A percentile compares a stretch with the other conserved stretches of the same genome.
phyloP scores from a whole-genome alignment of 2,113 vertebrate genomes.

The Setophaga coronata region DNA sequence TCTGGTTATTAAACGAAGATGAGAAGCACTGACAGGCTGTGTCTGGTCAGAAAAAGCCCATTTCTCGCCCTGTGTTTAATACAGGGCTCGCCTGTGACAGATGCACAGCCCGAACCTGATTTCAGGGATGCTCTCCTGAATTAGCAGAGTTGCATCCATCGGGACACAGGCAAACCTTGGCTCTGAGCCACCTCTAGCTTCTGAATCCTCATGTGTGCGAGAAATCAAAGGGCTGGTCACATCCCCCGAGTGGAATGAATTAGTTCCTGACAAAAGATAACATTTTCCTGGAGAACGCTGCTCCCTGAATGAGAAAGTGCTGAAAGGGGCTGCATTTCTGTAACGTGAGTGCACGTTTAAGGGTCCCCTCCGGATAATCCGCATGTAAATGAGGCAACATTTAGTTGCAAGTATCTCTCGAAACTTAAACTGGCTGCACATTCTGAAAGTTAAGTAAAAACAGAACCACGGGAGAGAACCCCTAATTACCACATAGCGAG shows the following conservation, averaged over 20 bases:
- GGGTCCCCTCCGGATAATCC: slow-evolving; percentile 33
- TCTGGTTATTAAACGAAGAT: background rate
- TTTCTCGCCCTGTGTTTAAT: background rate
- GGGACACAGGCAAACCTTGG: background rate
- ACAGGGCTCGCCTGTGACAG: background rate
- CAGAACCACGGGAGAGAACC: slow-evolving; percentile 59
- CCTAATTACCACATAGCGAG: slow-evolving; percentile 65
- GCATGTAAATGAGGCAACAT: slow-evolving; percentile 20
- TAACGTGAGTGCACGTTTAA: background rate
- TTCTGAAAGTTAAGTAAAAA: slow-evolving; percentile 71
- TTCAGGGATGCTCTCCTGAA: background rate
- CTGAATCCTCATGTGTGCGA: background rate
- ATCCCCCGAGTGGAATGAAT: background rate
- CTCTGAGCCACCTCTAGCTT: background rate
- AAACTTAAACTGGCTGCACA: slow-evolving; percentile 54
- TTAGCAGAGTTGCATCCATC: background rate
- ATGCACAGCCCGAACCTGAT: background rate
- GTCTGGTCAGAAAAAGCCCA: background rate
- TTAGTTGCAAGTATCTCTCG: slow-evolving; percentile 46
- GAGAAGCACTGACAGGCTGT: background rate
- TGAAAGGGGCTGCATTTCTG: background rate
- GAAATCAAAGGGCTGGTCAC: background rate
- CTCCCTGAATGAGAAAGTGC: background rate
- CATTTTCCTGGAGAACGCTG: background rate
- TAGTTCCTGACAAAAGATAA: background rate